Percentiles rank a stretch among this genome's conserved stretches.
Evolutionary conservation across 2,888 invertebrate species (phyloP).

Genomic region (Aphodius sticticus): DNA sequence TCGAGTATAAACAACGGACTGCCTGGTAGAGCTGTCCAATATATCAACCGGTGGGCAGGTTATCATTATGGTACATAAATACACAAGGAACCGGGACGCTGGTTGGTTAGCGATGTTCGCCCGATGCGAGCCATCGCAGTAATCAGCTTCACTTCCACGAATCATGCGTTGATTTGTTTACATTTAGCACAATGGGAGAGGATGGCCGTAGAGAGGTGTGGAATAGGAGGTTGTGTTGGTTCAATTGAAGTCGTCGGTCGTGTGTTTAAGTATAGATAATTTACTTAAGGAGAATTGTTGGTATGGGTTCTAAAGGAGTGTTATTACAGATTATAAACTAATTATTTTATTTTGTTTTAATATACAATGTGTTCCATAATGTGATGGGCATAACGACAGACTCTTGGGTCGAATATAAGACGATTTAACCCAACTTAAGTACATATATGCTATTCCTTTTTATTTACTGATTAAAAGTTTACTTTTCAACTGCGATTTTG

Average conservation of each 20-base stretch:
- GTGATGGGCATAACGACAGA: too few species aligned
- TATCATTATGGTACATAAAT: constrained; percentile 59
- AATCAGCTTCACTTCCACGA: constrained; percentile 13
- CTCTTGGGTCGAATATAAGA: too few species aligned
- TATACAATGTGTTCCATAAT: too few species aligned
- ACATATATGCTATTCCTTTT: too few species aligned
- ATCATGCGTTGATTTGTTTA: constrained; percentile 4
- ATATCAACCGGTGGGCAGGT: constrained; percentile 58
- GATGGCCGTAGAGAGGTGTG: neutral
- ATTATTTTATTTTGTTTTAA: too few species aligned
- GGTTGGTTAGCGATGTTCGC: constrained; percentile 17
- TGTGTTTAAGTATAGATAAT: neutral
- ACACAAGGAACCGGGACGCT: constrained; percentile 49
- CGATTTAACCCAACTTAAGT: too few species aligned
- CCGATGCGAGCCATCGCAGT: neutral
- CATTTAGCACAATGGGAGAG: constrained; percentile 4
- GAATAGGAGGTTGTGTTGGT: neutral
- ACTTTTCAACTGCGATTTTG: too few species aligned
- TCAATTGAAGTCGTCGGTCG: neutral
- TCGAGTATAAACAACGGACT: constrained; percentile 53
- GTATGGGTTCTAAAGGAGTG: neutral
- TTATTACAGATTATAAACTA: too few species aligned
- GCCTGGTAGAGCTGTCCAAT: constrained; percentile 54
- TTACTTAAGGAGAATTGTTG: neutral
- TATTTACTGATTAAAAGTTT: too few species aligned